phyloP scores from a whole-genome alignment of 2,888 invertebrate genomes.

The Herminia tarsipennalis region DNA sequence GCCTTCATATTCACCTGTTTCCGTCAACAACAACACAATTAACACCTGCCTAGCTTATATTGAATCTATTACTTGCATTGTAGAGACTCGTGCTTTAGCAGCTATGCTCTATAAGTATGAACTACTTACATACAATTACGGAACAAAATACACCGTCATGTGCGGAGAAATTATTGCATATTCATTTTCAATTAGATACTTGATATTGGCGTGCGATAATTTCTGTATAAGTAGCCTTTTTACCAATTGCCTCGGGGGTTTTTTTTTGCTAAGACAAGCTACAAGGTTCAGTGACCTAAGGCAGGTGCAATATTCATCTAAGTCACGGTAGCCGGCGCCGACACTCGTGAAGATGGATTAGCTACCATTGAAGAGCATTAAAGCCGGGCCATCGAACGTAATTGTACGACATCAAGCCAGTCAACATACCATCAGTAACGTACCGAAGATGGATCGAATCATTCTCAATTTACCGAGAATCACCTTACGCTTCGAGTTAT shows the following conservation, averaged over 20 bases:
- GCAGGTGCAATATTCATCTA: conserved; percentile 65
- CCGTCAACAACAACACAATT: too few relatives aligned
- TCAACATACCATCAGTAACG: conserved; percentile 10
- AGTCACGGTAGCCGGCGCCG: conserved; percentile 51
- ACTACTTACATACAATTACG: neutral
- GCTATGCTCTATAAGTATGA: neutral
- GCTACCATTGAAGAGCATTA: conserved; percentile 51
- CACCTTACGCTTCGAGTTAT: too few relatives aligned
- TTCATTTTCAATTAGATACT: neutral
- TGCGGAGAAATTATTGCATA: conserved; percentile 1
- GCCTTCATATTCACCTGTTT: too few relatives aligned
- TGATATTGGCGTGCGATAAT: conserved; percentile 18
- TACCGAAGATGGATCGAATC: neutral
- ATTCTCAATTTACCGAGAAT: neutral
- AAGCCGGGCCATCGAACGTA: conserved; percentile 41
- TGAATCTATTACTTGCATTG: too few relatives aligned
- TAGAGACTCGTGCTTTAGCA: neutral
- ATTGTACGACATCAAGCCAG: conserved; percentile 22
- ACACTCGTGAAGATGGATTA: conserved; percentile 62
- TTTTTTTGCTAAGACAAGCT: conserved; percentile 8
- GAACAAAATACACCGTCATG: neutral
- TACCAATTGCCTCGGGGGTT: conserved; percentile 7
- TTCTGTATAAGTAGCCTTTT: conserved; percentile 15
- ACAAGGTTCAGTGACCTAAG: conserved; percentile 50
- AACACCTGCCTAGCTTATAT: too few relatives aligned